A percentile compares a stretch with the other conserved stretches of the same genome.
Conservation (phyloP, 2,888 invertebrate genomes). For the Stenodema calcarata region DNA sequence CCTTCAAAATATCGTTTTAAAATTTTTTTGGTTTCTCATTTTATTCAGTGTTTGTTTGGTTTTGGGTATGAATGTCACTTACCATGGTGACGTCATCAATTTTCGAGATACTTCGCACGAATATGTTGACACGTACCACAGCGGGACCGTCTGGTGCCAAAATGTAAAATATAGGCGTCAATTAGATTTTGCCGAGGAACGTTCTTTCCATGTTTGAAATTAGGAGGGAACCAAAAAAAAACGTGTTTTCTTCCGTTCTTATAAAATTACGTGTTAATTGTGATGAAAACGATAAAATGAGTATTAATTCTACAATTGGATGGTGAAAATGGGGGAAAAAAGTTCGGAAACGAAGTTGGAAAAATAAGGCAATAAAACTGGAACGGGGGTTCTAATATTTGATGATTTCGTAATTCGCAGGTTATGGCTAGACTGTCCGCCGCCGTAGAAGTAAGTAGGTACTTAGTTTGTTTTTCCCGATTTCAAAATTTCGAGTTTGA, state of each 20-base stretch:
- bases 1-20: background rate
- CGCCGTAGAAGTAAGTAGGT: no score
- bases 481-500: no score
- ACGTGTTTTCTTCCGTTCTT: background rate
- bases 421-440: no score
- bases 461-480: no score
- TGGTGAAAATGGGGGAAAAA: no score
- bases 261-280: background rate
- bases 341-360: no score
- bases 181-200: constrained; percentile 32
- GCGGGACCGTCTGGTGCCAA: constrained; percentile 82
- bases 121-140: constrained; percentile 96
- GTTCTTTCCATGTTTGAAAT: background rate
- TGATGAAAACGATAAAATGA: background rate
- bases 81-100: constrained; percentile 99
- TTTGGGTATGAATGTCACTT: constrained; percentile 67
- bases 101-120: constrained; percentile 98
- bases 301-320: no score
- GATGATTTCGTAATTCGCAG: no score
- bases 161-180: constrained; percentile 40
- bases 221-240: background rate
- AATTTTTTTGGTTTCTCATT: background rate
- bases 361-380: no score
- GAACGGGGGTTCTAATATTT: no score
- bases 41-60: background rate